Conservation (phyloP, 1,140 invertebrate species). For the Cyrtorhinus lividipennis region DNA sequence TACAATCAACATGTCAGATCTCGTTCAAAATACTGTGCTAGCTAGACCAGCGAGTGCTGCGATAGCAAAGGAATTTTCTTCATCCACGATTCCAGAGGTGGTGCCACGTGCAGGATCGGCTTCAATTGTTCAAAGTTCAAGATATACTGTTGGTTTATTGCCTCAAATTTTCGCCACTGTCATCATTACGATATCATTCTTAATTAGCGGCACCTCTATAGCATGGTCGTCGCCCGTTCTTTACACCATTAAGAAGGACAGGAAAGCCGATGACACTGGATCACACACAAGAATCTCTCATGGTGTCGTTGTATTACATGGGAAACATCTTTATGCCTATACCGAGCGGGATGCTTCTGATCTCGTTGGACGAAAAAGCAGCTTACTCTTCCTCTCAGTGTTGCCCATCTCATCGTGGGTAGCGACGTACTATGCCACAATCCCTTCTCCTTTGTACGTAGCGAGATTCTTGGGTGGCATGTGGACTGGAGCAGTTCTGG, state of each 20-base stretch:
- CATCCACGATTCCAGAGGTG: no score
- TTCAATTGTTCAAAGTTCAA: no score
- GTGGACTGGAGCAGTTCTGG: slow-evolving; percentile 35
- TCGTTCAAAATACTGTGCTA: no score
- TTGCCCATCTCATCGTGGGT: slow-evolving; percentile 19
- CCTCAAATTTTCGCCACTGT: background rate
- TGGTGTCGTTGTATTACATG: slow-evolving; percentile 18
- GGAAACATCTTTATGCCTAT: slow-evolving; percentile 24
- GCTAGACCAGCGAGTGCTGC: no score
- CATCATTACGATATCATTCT: background rate
- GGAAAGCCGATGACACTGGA: slow-evolving; percentile 14
- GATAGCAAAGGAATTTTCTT: no score
- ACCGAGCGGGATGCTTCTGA: slow-evolving; percentile 43
- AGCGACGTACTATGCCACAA: slow-evolving; percentile 15
- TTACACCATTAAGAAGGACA: slow-evolving; percentile 34
- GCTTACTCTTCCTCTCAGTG: slow-evolving; percentile 44
- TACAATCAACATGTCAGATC: no score
- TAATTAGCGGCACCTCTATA: slow-evolving; percentile 39
- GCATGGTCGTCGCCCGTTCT: slow-evolving; percentile 64
- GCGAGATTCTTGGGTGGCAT: slow-evolving; percentile 42
- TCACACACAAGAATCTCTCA: slow-evolving; percentile 15
- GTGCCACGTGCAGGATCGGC: no score
- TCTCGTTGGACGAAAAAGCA: slow-evolving; percentile 51
- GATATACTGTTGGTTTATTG: no score
- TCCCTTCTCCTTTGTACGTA: slow-evolving; percentile 32